Percentiles rank a stretch among this genome's conserved stretches.
phyloP scores from a whole-genome alignment of 2,113 vertebrate genomes.

The Lipophrys pholis region DNA sequence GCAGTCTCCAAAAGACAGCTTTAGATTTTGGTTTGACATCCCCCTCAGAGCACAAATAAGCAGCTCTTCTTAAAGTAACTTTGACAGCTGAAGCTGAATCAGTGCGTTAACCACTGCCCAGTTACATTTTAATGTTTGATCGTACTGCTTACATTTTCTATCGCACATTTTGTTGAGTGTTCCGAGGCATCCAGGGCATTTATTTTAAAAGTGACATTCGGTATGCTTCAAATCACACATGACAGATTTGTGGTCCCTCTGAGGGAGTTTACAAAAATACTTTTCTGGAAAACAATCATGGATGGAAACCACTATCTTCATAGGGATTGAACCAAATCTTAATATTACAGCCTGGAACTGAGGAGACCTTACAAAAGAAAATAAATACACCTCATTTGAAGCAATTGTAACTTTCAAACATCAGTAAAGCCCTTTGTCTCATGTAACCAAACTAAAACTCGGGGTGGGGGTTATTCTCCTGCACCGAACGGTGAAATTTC shows the following conservation, averaged over 20 bases:
- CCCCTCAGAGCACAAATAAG: conserved; percentile 17
- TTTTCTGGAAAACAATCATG: not conserved
- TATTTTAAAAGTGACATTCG: no score
- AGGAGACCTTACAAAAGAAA: not conserved
- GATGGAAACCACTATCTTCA: not conserved
- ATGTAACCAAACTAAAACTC: not conserved
- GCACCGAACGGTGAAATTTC: not conserved
- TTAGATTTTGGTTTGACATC: not conserved
- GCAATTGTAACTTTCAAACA: conserved; percentile 3
- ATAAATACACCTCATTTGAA: not conserved
- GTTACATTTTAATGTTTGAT: no score
- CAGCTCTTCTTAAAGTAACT: not conserved
- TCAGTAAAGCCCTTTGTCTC: conserved; percentile 13
- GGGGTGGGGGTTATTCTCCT: not conserved
- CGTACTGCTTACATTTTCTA: not conserved
- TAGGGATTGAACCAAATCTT: not conserved
- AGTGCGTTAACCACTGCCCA: no score
- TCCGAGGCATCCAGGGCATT: not conserved
- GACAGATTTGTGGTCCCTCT: not conserved
- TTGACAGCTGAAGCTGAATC: conserved; percentile 22
- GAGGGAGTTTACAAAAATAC: no score
- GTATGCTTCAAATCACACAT: no score
- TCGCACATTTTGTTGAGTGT: not conserved
- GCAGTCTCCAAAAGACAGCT: not conserved
- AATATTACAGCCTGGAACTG: not conserved